Base-by-base conservation (phyloP, 2,888 invertebrate species). In the Monoplex corrugatus region DNA sequence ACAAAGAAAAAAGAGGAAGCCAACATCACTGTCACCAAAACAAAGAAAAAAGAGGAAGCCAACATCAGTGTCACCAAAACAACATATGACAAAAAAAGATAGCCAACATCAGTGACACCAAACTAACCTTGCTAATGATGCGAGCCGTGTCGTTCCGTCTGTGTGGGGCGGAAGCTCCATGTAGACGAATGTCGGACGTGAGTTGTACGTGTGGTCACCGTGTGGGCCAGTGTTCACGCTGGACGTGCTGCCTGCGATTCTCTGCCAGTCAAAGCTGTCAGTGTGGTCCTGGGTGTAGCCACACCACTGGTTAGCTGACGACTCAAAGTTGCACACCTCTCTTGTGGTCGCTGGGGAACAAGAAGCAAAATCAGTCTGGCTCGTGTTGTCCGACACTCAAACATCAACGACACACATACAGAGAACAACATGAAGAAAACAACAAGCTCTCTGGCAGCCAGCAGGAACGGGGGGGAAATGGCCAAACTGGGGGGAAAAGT, bases 101-200 rank as follows among this genome's bases (percentile, higher is more conserved):
- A n/a, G n/a, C n/a, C n/a, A n/a, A n/a, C n/a, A n/a, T n/a, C n/a
- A n/a, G n/a, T n/a, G n/a, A n/a, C n/a, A n/a, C n/a, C n/a, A n/a
- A n/a, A n/a, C 40, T 19, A 28, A 83, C 83, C 82, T 90, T 90
- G 90, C 92, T 92, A 75, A 89, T 75, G 19, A 92, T 43, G 8
- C 91, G 86, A 19, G 97, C 97, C 75, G 95, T 95, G 93, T 97
- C 97, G 2, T 97, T 97, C 1, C 97, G 96, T 91, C 96, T 93
- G 85, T 97, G 95, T 0, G 97, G 97, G 91, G 96, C 97, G 16
- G 96, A 95, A 0, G 97, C 68, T 92, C 92, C 44, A 91, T 93
- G 88, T 92, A 91, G 85, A 92, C 87, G 83, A 91, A 92, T 13
- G 92, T 92, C 89, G 75, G 83, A 75, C 87, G 87, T 1, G 95